Evolutionary conservation across 2,113 vertebrate genomes (phyloP), one percentile per base, ranked within the genome.

Genomic region (Poeciliopsis occidentalis): DNA sequence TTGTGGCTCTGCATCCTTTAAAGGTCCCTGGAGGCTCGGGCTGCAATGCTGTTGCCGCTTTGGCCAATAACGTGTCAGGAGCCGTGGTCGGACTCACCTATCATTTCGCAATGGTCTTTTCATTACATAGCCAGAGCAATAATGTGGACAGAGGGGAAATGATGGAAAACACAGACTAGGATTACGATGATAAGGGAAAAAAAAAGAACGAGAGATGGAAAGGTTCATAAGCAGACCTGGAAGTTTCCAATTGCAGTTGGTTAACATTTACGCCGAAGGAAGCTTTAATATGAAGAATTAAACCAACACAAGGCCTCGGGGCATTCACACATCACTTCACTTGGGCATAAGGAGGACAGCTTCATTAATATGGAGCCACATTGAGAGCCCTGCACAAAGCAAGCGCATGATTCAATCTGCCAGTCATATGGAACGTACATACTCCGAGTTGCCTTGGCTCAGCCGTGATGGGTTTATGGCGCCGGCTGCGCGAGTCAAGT

Each of bases 31-130:
- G 62, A 34, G 81, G 68, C 65, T 77, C 54, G 0, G 61, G 5
- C 27, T 70, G 69, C 75, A 84, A 84, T 79, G 81, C 64, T 79
- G 69, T 68, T 67, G 47, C 78, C 72, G 74, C 76, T 87, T 70
- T 19, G 69, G 69, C 75, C 87, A 80, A 70, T 34, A 79, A 78
- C 76, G 34, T n/a, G 77, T 80, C 76, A 68, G 75, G 69, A 71
- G 61, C 71, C 27, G 27, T 8, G 54, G 26, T 64, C 26, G 13
- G 76, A 67, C 19, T 64, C 44, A 68, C 75, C 72, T 57, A 65
- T 86, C 78, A 70, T 67, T 64, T 75, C 47, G 0, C 47, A 69
- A n/a, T 57, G 79, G 64, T 81, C 70, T 41, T 70, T 69, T 83
- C 74, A 78, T 86, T 77, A 81, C 26, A 12, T 44, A 47, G 69